Evolutionary conservation across 1,140 invertebrate species (phyloP).

Genomic region (Cherax destructor): DNA sequence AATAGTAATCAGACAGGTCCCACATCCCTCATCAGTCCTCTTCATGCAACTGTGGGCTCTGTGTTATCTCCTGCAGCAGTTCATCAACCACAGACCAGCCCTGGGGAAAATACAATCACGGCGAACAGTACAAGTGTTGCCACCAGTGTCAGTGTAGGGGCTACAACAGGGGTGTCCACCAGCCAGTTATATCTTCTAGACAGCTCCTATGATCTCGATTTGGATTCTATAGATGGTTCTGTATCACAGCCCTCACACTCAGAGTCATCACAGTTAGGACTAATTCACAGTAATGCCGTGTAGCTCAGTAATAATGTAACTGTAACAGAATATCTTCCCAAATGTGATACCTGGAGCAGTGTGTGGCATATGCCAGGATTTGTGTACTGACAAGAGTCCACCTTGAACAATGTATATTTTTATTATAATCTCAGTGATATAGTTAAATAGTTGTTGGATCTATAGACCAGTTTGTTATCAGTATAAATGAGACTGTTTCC

Average conservation of each 20-base stretch:
- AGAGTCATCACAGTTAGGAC: conserved; percentile 57
- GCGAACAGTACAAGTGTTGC: conserved; percentile 2
- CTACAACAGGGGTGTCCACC: conserved; percentile 45
- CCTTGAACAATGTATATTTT: background rate
- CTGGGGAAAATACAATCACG: conserved; percentile 3
- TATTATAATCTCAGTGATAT: background rate
- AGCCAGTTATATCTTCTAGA: conserved; percentile 62
- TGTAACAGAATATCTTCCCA: background rate
- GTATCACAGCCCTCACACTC: conserved; percentile 62
- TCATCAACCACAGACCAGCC: conserved; percentile 18
- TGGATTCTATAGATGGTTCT: conserved; percentile 63
- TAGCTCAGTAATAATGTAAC: conserved; percentile 3
- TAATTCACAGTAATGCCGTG: conserved; percentile 63
- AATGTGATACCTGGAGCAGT: background rate
- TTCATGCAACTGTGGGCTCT: conserved; percentile 12
- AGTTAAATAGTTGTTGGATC: background rate
- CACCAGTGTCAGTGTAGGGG: conserved; percentile 31
- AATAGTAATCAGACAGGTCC: background rate
- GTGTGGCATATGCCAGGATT: background rate
- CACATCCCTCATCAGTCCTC: conserved; percentile 4
- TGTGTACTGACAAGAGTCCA: background rate
- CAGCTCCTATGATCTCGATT: conserved; percentile 59
- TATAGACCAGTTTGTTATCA: background rate
- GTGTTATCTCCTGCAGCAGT: background rate
- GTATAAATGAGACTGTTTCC: background rate